phyloP scores from a whole-genome alignment of 2,113 vertebrate species.

The Platycercus adscitus region DNA sequence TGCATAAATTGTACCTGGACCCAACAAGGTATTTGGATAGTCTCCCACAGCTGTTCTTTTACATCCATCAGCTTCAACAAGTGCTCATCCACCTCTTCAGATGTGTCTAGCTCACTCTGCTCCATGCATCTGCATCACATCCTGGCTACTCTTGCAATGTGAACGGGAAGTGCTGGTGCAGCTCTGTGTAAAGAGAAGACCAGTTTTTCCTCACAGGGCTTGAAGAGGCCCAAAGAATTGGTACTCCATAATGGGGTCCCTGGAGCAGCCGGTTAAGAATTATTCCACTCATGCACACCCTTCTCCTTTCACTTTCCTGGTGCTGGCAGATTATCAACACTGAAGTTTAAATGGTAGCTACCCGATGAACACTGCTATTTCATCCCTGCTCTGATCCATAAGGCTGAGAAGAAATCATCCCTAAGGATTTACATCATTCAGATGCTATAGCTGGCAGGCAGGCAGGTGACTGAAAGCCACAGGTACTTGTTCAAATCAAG shows the following conservation, averaged over 20 bases:
- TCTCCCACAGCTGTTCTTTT: not conserved
- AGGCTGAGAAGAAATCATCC: not conserved
- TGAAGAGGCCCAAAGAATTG: not conserved
- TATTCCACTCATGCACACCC: fast-evolving
- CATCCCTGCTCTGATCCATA: no score
- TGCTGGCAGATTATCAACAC: not conserved
- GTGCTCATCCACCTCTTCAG: not conserved
- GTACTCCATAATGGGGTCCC: not conserved
- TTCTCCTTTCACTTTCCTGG: not conserved
- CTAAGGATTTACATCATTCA: not conserved
- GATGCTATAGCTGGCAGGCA: not conserved
- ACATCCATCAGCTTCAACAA: not conserved
- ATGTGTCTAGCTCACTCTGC: not conserved
- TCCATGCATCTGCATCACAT: not conserved
- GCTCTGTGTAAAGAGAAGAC: not conserved
- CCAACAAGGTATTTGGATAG: not conserved
- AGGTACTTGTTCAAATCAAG: not conserved
- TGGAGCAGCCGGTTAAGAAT: not conserved
- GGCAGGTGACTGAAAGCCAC: not conserved
- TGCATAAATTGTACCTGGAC: not conserved
- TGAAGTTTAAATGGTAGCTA: not conserved
- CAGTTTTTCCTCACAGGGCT: not conserved
- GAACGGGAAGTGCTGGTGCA: not conserved
- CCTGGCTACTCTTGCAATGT: not conserved
- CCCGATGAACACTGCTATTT: not conserved